Evolutionary conservation across 2,113 vertebrate genomes (phyloP).

Genomic region (Psophia crepitans): DNA sequence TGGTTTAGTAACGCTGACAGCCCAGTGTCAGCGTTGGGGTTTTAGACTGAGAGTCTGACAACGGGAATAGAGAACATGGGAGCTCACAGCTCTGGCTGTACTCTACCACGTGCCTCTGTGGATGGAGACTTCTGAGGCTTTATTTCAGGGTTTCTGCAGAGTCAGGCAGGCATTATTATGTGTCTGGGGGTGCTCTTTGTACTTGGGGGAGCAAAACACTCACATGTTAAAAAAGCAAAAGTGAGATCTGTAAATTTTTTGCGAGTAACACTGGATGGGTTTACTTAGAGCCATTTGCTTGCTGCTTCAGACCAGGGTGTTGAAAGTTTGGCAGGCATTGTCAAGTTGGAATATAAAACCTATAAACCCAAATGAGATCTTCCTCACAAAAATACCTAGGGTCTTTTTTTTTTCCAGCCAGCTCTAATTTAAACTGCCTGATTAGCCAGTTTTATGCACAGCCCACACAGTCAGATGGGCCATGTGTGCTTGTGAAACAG

Average conservation of each 20-base stretch:
- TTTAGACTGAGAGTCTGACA: not conserved
- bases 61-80: not conserved
- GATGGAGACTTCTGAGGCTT: not conserved
- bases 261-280: not conserved
- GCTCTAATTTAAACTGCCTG: not conserved
- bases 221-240: not conserved
- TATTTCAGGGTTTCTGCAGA: not conserved
- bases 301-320: not conserved
- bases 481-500: accelerated
- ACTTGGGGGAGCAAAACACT: not conserved
- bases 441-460: not conserved
- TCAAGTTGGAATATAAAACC: not conserved
- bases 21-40: not conserved
- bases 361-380: not conserved
- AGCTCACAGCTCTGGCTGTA: not conserved
- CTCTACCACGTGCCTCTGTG: not conserved
- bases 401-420: not conserved
- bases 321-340: not conserved
- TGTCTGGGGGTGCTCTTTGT: not conserved
- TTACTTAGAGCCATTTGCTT: not conserved
- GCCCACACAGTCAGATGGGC: not conserved
- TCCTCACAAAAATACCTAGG: not conserved
- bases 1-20: not conserved
- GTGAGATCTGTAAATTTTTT: not conserved
- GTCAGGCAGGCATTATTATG: not conserved